Evolutionary conservation across 2,888 invertebrate species (phyloP), one percentile per base, ranked within the genome.

Genomic region (Lochmaea capreae): DNA sequence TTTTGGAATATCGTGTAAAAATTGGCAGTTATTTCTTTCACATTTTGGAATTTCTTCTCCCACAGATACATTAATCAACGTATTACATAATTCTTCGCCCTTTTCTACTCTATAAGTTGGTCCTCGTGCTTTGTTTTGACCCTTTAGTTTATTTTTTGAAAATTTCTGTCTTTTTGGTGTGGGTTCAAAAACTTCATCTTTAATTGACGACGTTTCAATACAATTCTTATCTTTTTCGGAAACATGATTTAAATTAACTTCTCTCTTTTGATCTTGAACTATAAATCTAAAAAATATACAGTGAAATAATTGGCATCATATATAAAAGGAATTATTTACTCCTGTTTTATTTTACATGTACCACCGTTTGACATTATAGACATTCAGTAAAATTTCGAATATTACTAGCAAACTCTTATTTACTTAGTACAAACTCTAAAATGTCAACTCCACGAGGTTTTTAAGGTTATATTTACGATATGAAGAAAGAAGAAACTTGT

Each of bases 111-210:
- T 90, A 82, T 90, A 92, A 0, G 93, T 92, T 67, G 91, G 91
- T n/a, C 94, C 94, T 74, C 96, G 89, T 1, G 92, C 89, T 87
- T 95, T 95, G 85, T 95, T 95, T 86, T 95, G 94, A 0, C 95
- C 95, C 83, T 89, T 88, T 3, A 88, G 83, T 77, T 90, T 90
- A 62, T 86, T 88, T 71, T 84, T 85, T 0, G 83, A 82, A 6
- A 84, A 76, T 73, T 84, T 87, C 12, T 74, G 78, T 75, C 85
- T 88, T 77, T 89, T 89, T 2, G 77, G 71, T 2, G 81, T 78
- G 3, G 88, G 86, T 71, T 87, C 85, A 2, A 82, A 79, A n/a
- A 67, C 71, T 61, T 82, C 81, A 39, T 73, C 73, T 69, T 77
- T 67, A 46, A 58, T 68, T 62, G 72, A 65, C 26, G 73, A 71